Conservation (phyloP, 2,797 vertebrate genomes). For the Myotis planiceps region DNA sequence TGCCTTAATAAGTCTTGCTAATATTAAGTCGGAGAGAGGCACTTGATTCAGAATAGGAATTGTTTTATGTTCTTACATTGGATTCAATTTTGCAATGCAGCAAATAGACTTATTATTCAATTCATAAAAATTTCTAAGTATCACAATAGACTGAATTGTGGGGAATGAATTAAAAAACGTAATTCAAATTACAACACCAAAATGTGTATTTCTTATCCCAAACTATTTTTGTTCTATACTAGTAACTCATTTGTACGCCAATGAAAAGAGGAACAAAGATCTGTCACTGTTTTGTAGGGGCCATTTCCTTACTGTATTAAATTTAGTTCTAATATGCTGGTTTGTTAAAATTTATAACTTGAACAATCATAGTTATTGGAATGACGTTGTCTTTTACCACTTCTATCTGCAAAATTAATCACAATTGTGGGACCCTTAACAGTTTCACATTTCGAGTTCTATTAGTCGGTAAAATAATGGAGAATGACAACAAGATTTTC, state of each 20-base stretch:
- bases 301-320: slow-evolving; percentile 33
- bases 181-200: neutral
- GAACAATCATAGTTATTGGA: neutral
- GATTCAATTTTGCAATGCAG: neutral
- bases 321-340: slow-evolving; percentile 32
- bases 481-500: slow-evolving; percentile 1
- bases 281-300: neutral
- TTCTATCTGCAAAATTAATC: slow-evolving; percentile 45
- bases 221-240: slow-evolving; percentile 37
- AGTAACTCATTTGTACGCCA: neutral
- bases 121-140: slow-evolving; percentile 21
- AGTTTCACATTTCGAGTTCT: slow-evolving; percentile 31
- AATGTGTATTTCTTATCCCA: neutral
- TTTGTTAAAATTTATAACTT: slow-evolving; percentile 51
- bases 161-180: neutral
- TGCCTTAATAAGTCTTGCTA: neutral
- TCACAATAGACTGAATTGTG: neutral
- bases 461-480: slow-evolving; percentile 32
- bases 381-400: neutral
- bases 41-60: neutral
- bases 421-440: neutral
- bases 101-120: neutral
- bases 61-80: neutral
- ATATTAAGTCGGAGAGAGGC: neutral
- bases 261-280: neutral